These are phyloP conservation scores for Australoheros scitulus DNA, from an alignment of 2,113 vertebrate genomes.

Conservation along the genomic window DNA sequence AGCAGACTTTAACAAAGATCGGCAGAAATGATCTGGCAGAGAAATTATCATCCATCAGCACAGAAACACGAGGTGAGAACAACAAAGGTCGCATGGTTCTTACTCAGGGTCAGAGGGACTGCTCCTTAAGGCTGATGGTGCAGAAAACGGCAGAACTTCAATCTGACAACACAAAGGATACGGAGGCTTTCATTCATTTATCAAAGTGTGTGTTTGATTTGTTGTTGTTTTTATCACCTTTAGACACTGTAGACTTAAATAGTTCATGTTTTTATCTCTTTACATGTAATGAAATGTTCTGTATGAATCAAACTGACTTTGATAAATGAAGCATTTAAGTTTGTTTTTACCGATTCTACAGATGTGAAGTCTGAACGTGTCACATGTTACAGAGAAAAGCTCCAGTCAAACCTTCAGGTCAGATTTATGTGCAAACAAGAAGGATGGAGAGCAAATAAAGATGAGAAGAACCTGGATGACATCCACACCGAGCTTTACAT, in stretches of 20 bases:
- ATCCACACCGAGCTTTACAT: background rate
- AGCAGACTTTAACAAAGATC: background rate
- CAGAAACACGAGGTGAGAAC: background rate
- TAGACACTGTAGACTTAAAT: background rate
- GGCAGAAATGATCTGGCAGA: background rate
- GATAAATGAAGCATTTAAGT: background rate
- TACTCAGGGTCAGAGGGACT: background rate
- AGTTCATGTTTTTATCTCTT: background rate
- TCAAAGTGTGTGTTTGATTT: background rate
- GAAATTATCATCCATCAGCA: background rate
- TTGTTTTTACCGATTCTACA: background rate
- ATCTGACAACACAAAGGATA: background rate
- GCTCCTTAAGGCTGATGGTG: background rate
- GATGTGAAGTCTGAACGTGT: background rate
- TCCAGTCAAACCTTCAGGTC: background rate
- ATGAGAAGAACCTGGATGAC: background rate
- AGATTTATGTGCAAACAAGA: background rate
- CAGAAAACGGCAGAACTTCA: background rate
- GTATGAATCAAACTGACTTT: background rate
- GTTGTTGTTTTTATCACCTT: background rate
- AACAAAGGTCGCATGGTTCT: background rate
- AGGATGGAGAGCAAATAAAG: slow-evolving; percentile 1
- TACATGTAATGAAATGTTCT: background rate
- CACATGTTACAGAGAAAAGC: background rate
- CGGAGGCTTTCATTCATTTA: background rate